phyloP scores from a whole-genome alignment of 2,797 vertebrate species.

The Gobionotothen gibberifrons region DNA sequence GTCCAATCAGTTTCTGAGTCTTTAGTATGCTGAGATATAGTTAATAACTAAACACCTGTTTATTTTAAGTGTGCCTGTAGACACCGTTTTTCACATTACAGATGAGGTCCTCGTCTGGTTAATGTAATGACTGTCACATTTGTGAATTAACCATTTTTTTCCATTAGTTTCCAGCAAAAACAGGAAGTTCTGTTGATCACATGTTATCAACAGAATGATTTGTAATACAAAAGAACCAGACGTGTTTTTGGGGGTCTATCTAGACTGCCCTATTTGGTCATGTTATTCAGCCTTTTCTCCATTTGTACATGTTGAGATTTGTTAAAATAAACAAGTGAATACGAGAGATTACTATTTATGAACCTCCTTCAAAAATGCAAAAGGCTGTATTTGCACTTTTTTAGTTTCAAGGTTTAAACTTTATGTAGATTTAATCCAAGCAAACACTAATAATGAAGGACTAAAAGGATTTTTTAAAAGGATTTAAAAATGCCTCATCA shows the following conservation, averaged over 20 bases:
- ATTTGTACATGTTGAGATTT: slow-evolving; percentile 26
- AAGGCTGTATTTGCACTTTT: not conserved
- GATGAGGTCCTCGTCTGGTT: not conserved
- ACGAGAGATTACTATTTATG: not conserved
- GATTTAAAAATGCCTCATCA: not conserved
- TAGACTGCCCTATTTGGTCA: not conserved
- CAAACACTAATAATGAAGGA: no score
- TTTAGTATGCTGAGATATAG: not conserved
- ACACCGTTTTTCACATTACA: slow-evolving; percentile 15
- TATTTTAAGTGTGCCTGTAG: slow-evolving; percentile 4
- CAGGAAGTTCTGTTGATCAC: slow-evolving; percentile 8
- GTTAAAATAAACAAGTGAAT: not conserved
- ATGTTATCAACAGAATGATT: slow-evolving; percentile 14
- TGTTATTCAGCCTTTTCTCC: not conserved
- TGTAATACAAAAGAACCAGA: slow-evolving; percentile 6
- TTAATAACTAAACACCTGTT: slow-evolving; percentile 3
- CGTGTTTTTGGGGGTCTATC: not conserved
- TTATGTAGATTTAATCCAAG: not conserved
- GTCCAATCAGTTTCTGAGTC: slow-evolving; percentile 1
- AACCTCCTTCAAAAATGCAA: not conserved
- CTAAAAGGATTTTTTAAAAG: no score
- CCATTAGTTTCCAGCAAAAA: slow-evolving; percentile 5
- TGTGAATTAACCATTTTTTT: not conserved
- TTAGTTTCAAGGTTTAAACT: not conserved
- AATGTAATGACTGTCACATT: not conserved